These are phyloP conservation scores for Danio jaintianensis DNA, from an alignment of 2,797 vertebrate species.

Conservation along the genomic window DNA sequence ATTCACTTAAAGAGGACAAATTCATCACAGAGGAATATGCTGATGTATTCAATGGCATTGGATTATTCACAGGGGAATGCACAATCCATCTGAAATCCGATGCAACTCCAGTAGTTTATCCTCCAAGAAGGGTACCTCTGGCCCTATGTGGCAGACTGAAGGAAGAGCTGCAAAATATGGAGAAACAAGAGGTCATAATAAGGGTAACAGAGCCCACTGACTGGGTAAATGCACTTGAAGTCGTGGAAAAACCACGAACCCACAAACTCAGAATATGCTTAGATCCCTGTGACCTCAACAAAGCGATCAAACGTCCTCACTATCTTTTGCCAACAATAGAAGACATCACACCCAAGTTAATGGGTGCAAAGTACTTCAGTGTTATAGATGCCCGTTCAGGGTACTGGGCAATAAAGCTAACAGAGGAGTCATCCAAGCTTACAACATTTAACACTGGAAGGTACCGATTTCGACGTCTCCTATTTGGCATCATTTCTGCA, in stretches of 20 bases:
- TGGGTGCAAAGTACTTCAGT: not conserved
- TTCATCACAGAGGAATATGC: not conserved
- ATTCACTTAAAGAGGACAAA: not conserved
- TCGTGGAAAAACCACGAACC: not conserved
- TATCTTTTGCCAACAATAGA: conserved; percentile 7
- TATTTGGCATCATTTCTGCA: no score
- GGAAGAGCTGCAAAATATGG: not conserved
- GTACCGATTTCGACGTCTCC: no score
- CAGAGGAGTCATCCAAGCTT: no score
- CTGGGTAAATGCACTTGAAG: not conserved
- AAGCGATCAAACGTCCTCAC: conserved; percentile 17
- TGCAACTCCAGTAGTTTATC: not conserved
- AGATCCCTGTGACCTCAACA: conserved; percentile 16
- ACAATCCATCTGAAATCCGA: not conserved
- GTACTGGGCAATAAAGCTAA: conserved; percentile 33
- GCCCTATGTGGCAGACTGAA: not conserved
- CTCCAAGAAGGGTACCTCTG: not conserved
- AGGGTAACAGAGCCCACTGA: not conserved
- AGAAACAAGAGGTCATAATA: not conserved
- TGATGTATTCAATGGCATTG: not conserved
- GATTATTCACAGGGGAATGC: not conserved
- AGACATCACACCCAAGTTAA: conserved; percentile 5
- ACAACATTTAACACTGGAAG: no score
- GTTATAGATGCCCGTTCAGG: conserved; percentile 1
- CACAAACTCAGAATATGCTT: not conserved